A percentile compares a stretch with the other conserved stretches of the same genome.
These are phyloP conservation scores for Venusia cambrica DNA, from an alignment of 2,888 invertebrate species.

Conservation along the genomic window DNA sequence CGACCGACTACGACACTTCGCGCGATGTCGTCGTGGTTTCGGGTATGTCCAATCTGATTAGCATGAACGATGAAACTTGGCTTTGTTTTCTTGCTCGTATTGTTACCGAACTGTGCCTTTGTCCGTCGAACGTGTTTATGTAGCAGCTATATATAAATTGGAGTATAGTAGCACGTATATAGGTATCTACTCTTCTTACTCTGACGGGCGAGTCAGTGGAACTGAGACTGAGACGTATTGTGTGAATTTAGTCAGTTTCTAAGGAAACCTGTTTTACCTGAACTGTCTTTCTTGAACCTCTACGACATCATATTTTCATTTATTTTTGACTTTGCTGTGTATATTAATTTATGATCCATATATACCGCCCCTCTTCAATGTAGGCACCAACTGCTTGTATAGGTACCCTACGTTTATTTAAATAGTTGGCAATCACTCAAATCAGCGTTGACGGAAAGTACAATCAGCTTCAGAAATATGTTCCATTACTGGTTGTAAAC, in stretches of 20 bases:
- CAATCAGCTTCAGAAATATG: conserved; percentile 29
- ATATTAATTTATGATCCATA: too few relatives aligned
- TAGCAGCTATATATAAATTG: conserved; percentile 19
- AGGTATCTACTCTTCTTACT: not conserved
- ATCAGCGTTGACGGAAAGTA: conserved; percentile 41
- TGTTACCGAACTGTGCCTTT: conserved; percentile 26
- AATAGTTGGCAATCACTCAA: conserved; percentile 55
- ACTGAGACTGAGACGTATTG: conserved; percentile 5
- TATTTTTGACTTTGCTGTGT: too few relatives aligned
- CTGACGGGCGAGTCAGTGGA: conserved; percentile 5
- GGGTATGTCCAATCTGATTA: conserved; percentile 60
- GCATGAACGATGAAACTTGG: conserved; percentile 42
- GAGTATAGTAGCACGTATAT: conserved; percentile 16
- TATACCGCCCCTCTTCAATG: not conserved
- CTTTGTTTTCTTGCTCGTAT: conserved; percentile 38
- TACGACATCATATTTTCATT: too few relatives aligned
- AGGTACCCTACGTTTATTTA: conserved; percentile 7
- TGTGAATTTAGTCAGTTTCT: conserved; percentile 1
- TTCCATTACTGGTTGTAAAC: not conserved
- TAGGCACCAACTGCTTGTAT: not conserved
- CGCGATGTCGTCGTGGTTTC: conserved; percentile 65
- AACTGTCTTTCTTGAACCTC: too few relatives aligned
- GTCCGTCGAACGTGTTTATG: conserved; percentile 14
- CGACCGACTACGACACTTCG: conserved; percentile 35
- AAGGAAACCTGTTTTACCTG: too few relatives aligned